A percentile compares a stretch with the other conserved stretches of the same genome.
These are phyloP conservation scores for Aethes cnicana DNA, from an alignment of 2,888 invertebrate species.

Conservation along the genomic window DNA sequence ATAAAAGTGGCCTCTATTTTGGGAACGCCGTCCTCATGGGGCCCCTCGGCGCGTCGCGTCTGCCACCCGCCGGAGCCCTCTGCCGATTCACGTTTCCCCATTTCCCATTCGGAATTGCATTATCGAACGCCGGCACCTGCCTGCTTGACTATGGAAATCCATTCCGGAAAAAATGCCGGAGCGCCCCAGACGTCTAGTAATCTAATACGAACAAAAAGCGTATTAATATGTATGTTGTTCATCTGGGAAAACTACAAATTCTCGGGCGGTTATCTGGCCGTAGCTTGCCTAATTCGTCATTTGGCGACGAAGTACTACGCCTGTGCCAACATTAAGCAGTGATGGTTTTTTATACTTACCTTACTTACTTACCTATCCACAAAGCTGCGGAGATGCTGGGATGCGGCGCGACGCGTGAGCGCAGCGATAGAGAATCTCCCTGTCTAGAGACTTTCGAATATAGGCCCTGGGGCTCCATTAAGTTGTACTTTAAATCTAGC, in stretches of 20 bases:
- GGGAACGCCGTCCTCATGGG: conserved; percentile 67
- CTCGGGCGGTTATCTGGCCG: neutral
- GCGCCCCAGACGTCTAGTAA: conserved; percentile 22
- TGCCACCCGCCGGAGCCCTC: conserved; percentile 27
- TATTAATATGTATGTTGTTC: conserved; percentile 4
- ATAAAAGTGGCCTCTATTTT: conserved; percentile 72
- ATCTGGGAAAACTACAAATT: conserved; percentile 8
- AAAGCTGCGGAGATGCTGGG: no score
- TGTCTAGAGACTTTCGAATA: no score
- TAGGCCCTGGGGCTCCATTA: no score
- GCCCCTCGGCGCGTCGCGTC: conserved; percentile 41
- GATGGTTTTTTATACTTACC: no score
- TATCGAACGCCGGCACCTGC: conserved; percentile 31
- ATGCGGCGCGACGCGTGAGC: no score
- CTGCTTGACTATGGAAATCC: conserved; percentile 35
- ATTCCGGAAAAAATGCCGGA: conserved; percentile 23
- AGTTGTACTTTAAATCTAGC: no score
- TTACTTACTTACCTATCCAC: no score
- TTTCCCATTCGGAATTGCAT: conserved; percentile 34
- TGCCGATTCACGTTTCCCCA: conserved; percentile 12
- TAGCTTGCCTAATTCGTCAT: neutral
- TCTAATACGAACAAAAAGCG: conserved; percentile 12
- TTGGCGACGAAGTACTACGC: neutral
- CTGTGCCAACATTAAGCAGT: no score
- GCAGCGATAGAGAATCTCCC: no score